These are phyloP conservation scores for Nephrotoma flavescens DNA, from an alignment of 2,888 invertebrate genomes.

Conservation along the genomic window DNA sequence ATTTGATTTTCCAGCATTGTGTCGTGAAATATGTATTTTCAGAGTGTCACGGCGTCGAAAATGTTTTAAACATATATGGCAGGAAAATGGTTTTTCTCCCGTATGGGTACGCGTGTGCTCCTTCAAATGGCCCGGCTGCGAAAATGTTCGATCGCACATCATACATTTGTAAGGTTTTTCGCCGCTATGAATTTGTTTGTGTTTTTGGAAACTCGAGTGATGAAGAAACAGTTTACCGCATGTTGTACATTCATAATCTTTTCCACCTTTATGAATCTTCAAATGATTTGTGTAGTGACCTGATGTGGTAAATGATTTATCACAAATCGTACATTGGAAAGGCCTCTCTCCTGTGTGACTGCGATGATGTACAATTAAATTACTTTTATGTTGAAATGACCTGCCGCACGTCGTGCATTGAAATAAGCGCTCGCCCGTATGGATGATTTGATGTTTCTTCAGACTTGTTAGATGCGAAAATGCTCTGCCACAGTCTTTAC, in stretches of 20 bases:
- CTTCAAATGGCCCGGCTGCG: slow-evolving; percentile 7
- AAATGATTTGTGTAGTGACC: slow-evolving; percentile 10
- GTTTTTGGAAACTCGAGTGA: slow-evolving; percentile 9
- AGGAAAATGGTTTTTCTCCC: slow-evolving; percentile 9
- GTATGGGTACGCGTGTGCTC: slow-evolving; percentile 9
- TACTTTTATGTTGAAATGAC: slow-evolving; percentile 8
- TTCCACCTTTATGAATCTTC: slow-evolving; percentile 8
- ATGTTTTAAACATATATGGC: slow-evolving; percentile 9
- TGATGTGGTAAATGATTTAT: slow-evolving; percentile 8
- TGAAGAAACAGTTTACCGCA: slow-evolving; percentile 10
- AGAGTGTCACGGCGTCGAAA: slow-evolving; percentile 9
- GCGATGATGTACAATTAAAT: slow-evolving; percentile 9
- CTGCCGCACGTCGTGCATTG: slow-evolving; percentile 11
- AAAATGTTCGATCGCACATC: slow-evolving; percentile 8
- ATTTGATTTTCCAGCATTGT: background rate
- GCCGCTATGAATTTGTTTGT: slow-evolving; percentile 8
- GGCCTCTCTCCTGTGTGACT: slow-evolving; percentile 9
- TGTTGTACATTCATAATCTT: slow-evolving; percentile 5
- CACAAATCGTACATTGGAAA: slow-evolving; percentile 9
- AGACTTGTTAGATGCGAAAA: slow-evolving; percentile 9
- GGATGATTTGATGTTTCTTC: slow-evolving; percentile 7
- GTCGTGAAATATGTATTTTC: slow-evolving; percentile 7
- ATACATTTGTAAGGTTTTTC: slow-evolving; percentile 8
- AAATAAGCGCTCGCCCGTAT: slow-evolving; percentile 6
- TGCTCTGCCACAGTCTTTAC: slow-evolving; percentile 7